phyloP scores from a whole-genome alignment of 2,888 invertebrate species.

The Drosophila demipolita region DNA sequence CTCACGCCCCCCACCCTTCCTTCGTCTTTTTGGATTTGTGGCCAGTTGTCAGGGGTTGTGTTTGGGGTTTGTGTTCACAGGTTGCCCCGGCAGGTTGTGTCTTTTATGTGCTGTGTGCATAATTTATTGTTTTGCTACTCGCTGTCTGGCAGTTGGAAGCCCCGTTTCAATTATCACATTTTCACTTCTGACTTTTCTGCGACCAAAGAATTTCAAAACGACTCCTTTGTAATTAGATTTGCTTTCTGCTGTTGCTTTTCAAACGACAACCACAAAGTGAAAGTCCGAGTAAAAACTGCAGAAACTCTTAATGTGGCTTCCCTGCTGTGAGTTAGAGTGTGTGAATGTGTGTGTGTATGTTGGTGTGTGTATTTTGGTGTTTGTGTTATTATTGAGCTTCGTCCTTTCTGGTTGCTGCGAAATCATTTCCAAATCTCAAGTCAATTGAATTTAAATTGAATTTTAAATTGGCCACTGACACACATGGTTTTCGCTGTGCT shows the following conservation, averaged over 20 bases:
- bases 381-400: constrained; percentile 3
- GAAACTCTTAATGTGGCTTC: constrained; percentile 65
- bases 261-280: constrained; percentile 55
- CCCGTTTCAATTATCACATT: constrained; percentile 73
- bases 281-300: constrained; percentile 50
- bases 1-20: background rate
- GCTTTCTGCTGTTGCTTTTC: constrained; percentile 47
- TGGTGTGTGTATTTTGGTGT: constrained; percentile 15
- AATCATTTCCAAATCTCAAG: constrained; percentile 62
- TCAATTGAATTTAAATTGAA: constrained; percentile 77
- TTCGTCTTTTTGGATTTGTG: constrained; percentile 40
- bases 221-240: constrained; percentile 66
- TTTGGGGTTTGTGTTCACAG: constrained; percentile 34
- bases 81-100: constrained; percentile 65
- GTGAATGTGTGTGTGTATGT: constrained; percentile 9
- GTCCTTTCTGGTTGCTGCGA: constrained; percentile 34
- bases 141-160: constrained; percentile 60
- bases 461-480: constrained; percentile 69
- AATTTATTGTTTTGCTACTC: constrained; percentile 71
- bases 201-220: constrained; percentile 24
- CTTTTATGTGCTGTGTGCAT: constrained; percentile 74
- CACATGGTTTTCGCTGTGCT: constrained; percentile 14
- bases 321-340: constrained; percentile 58
- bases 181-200: constrained; percentile 34
- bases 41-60: constrained; percentile 54